These are phyloP conservation scores for Catharus ustulatus DNA, from an alignment of 2,797 vertebrate genomes.

Conservation along the genomic window DNA sequence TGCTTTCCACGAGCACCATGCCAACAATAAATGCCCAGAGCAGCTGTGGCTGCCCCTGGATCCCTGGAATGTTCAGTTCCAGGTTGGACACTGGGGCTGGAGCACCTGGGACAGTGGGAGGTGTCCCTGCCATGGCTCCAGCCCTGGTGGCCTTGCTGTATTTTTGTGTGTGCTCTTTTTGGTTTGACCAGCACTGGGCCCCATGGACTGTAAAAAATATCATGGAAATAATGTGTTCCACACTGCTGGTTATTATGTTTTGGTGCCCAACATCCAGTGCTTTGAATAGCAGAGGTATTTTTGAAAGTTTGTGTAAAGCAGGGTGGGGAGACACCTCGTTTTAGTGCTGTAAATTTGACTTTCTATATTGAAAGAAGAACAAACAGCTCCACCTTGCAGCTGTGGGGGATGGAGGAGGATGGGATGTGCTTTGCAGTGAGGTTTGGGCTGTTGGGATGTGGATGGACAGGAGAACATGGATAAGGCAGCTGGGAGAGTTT, in stretches of 20 bases:
- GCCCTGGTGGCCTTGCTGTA: background rate
- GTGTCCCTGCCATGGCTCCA: background rate
- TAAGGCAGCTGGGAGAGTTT: background rate
- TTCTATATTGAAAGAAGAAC: background rate
- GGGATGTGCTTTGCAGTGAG: background rate
- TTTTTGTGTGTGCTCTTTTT: background rate
- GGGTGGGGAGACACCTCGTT: background rate
- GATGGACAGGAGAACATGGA: accelerated
- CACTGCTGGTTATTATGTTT: background rate
- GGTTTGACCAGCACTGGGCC: background rate
- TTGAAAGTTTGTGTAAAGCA: background rate
- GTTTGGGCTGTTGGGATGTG: background rate
- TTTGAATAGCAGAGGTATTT: background rate
- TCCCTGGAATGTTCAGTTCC: background rate
- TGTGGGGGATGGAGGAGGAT: background rate
- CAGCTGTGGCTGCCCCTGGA: background rate
- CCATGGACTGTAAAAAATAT: background rate
- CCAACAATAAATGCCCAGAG: background rate
- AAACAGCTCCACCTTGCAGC: background rate
- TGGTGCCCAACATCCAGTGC: background rate
- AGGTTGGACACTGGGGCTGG: background rate
- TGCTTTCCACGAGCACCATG: background rate
- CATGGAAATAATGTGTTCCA: background rate
- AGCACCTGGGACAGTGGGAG: background rate
- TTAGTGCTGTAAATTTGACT: background rate